These are phyloP conservation scores for Phyllostomus discolor DNA, from an alignment of 2,113 vertebrate genomes.

Conservation along the genomic window DNA sequence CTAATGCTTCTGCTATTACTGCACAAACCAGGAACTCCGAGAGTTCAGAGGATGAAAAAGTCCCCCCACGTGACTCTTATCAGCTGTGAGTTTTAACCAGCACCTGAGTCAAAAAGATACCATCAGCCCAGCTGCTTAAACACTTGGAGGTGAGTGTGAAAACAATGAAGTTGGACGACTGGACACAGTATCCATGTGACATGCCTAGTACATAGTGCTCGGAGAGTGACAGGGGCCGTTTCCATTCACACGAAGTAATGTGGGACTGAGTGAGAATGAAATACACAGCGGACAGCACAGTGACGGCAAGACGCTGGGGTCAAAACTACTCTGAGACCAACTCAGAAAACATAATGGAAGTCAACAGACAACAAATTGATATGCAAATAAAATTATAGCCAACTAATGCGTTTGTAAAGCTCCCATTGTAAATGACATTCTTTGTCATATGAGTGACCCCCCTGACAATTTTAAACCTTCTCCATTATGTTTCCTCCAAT, in stretches of 20 bases:
- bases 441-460: not conserved
- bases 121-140: not conserved
- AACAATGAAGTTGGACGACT: not conserved
- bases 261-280: not conserved
- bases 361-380: slow-evolving; percentile 15
- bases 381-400: slow-evolving; percentile 51
- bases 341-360: slow-evolving; percentile 14
- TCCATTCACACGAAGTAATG: slow-evolving; percentile 34
- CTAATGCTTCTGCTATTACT: not conserved
- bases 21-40: not conserved
- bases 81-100: not conserved
- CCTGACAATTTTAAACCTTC: not conserved
- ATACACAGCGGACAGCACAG: not conserved
- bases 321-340: not conserved
- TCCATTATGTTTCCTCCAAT: not conserved
- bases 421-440: not conserved
- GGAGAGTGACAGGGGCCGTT: not conserved
- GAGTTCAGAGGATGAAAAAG: not conserved
- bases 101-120: not conserved
- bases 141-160: not conserved
- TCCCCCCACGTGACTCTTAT: not conserved
- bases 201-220: not conserved
- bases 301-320: not conserved
- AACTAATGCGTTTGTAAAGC: slow-evolving; percentile 33
- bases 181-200: not conserved